Base-by-base conservation (phyloP, 2,888 invertebrate species). In the Temnothorax rugatulus region DNA sequence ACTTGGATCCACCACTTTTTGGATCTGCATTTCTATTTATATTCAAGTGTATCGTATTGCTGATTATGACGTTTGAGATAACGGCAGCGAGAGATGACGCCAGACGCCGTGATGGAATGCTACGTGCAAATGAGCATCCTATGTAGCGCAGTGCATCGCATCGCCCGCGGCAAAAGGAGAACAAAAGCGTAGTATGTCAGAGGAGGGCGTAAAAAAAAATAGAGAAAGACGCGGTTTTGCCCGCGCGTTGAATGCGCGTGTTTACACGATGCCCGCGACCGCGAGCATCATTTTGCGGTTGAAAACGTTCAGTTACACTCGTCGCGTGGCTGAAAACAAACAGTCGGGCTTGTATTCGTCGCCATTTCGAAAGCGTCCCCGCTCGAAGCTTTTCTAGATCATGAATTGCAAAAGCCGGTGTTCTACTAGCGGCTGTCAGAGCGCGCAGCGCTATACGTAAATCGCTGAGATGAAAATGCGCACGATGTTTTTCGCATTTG, bases 271-370 rank as follows among this genome's bases (percentile, higher is more conserved):
- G 86, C 83, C 83, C 74, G 66, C 47, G 66, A 64, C 88, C 85
- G 85, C 88, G 86, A 87, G 87, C 83, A 87, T 90, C 90, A 91
- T 90, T 88, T 89, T 84, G 88, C 76, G 82, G 88, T 82, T 83
- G 69, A 88, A 88, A 88, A 87, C 88, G 87, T 87, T 88, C 90
- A 87, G 88, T 88, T 89, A 90, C 89, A 89, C 89, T 88, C 85
- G 88, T 89, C 69, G 82, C 68, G 79, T 77, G 76, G 76, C 75
- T 63, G 82, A 64, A 83, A 73, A 76, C 77, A 84, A 76, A 66
- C 63, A 73, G 73, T 13, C 63, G 9, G 41, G 59, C 61, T 52
- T 75, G 84, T 29, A 77, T 81, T 57, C 59, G 82, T 82, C 76
- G 89, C 83, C 81, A 84, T 89, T 89, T 79, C 75, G 85, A 25